phyloP scores from a whole-genome alignment of 2,797 vertebrate species.

The Anas bahamensis region DNA sequence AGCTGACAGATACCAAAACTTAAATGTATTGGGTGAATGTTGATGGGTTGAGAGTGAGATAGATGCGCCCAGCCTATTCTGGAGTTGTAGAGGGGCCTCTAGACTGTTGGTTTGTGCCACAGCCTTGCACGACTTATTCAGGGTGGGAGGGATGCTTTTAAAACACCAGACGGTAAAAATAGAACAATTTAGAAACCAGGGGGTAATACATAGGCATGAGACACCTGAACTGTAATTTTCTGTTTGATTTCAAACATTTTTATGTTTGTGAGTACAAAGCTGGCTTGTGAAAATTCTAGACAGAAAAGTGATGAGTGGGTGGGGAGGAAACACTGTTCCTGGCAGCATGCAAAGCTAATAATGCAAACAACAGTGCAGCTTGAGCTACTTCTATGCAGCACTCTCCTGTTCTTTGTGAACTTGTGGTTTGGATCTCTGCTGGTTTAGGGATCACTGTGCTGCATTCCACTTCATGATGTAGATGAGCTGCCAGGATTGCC shows the following conservation, averaged over 20 bases:
- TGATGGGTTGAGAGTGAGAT: background rate
- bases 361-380: background rate
- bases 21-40: background rate
- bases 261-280: background rate
- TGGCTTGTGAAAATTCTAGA: background rate
- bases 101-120: background rate
- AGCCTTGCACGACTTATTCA: background rate
- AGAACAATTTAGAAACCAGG: background rate
- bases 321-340: background rate
- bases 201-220: background rate
- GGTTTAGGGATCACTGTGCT: background rate
- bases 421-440: background rate
- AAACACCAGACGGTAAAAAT: background rate
- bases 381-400: background rate
- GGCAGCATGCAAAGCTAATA: background rate
- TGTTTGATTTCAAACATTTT: background rate
- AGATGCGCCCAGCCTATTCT: background rate
- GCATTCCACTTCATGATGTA: background rate
- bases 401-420: background rate
- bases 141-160: background rate
- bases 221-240: background rate
- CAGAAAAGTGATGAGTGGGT: background rate
- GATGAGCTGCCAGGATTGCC: background rate
- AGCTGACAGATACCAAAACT: background rate
- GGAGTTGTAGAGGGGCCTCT: background rate